Base-by-base conservation (phyloP, 1,140 invertebrate species). In the Meloidogyne hapla region DNA sequence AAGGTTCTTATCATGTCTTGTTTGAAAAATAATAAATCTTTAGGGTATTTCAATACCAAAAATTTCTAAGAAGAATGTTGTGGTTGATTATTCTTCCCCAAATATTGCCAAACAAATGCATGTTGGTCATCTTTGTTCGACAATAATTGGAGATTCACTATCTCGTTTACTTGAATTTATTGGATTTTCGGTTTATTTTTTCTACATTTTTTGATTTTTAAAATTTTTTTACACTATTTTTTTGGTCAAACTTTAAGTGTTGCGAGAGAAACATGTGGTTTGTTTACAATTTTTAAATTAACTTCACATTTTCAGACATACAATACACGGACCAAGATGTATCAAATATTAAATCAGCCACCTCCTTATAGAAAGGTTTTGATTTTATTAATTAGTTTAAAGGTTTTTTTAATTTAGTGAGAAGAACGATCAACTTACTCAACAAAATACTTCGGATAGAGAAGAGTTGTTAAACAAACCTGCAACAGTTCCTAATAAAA, bases 61-160 rank as follows among this genome's bases (percentile, higher is more conserved):
- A 26, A 79, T 88, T 5, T 89, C 90, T 65, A 92, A 90, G 81
- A 90, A 91, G 75, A 91, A 90, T 77, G 91, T 98, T 25, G 87
- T 99, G 67, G 91, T 99, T 25, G 97, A 99, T 88, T 98, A 98
- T 88, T 98, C 95, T 23, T 95, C 96, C 48, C 96, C 97, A 8
- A 99, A 99, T 89, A 94, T 99, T 87, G 97, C 97, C n/a, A 99
- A 99, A 87, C 94, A 99, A 89, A 99, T 99, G 96, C 97, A 99
- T 89, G 97, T 99, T 65, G 97, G 97, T 10, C 96, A 99, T 90
- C 90, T 99, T 69, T 90, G 93, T 72, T 98, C 96, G 5, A 99
- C 97, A 0, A 97, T 99, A 76, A 91, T 91, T 87, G 96, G 97
- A 21, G 97, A 99, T 5, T 94, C 94, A 87, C 92, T 98, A 77